Base-by-base conservation (phyloP, 2,888 invertebrate species). In the Bellardia bayeri region DNA sequence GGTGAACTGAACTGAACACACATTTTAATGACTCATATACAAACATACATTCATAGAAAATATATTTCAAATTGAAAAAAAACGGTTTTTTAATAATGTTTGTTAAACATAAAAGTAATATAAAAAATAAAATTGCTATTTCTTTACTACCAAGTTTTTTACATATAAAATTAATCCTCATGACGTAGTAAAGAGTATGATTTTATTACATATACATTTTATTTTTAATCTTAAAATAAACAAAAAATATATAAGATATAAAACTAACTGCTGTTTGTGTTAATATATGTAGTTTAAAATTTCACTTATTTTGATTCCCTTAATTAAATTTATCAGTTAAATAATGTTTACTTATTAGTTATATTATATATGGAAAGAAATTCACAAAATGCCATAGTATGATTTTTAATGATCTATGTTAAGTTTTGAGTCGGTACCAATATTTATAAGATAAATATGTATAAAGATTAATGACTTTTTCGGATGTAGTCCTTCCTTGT, bases 1-100 rank as follows among this genome's bases (percentile, higher is more conserved):
- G 76, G 85, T 82, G 82, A 85, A 81, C 54, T 49, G 49, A 80
- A 30, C 56, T 37, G 61, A 58, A 76, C 61, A 75, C 63, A 79
- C 23, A 80, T 2, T 23, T 78, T 51, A 56, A 82, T 86, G 86
- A 86, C 11, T 86, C 86, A 86, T 72, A 69, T 64, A 61, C 23
- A 75, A 33, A 58, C 13, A 75, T 30, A 68, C 42, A n/a, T n/a
- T n/a, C n/a, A 23, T n/a, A 61, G 54, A 23, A 54, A 33, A 40
- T 30, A 40, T 42, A 23, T 11, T 1, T 23, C 23, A 23, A 23
- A 23, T 23, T 23, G 1, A 42, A 42, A 63, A 45, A 51, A 64
- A 64, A 51, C 69, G 30, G 51, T 30, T 33, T 69, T 23, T 16
- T 45, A 45, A 66, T 11, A 68, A 45, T 49, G 45, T 68, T 68